Evolutionary conservation across 2,888 invertebrate genomes (phyloP), one percentile per base, ranked within the genome.

Genomic region (Melanostoma mellinum): DNA sequence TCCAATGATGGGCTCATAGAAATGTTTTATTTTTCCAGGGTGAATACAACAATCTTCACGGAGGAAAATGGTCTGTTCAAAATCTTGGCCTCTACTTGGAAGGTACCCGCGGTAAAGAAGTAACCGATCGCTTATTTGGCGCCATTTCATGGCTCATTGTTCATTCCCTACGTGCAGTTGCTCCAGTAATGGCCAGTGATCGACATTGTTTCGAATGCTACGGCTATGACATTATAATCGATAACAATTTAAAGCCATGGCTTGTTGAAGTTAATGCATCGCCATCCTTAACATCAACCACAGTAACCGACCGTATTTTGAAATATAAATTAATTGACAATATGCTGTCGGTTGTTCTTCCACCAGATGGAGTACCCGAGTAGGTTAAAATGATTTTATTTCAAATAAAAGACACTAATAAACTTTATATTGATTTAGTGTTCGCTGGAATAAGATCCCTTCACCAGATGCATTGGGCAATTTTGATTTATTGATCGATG

Each of bases 251-350:
- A 38, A 98, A 98, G 89, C 98, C 98, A 0, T 98, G 97, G 97
- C 92, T 97, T 8, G 96, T 97, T 67, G 97, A 97, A 92, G 95
- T 95, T n/a, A 98, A 98, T 89, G 97, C 98, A 0, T 98, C 98
- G 0, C 98, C 98, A 0, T 98, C 98, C 0, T 91, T 98, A 81
- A 97, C 98, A 1, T 97, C 98, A 0, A 99, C 98, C 0, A 99
- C 98, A 0, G 96, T 96, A 0, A 97, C 97, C 88, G 98, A 99
- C 91, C 93, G 98, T 86, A 97, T 98, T 88, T 93, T 98, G 87
- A 98, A 99, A 89, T 96, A 97, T 88, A 97, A 98, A 92, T 92
- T 99, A 56, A 96, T 98, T 86, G 98, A 98, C 89, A 98, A 98
- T 90, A 96, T 98, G 86, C 92, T 98, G 87, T 96, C 97, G 5